Base-by-base conservation (phyloP, 1,140 invertebrate genomes). In the Drosophila sp. region DNA sequence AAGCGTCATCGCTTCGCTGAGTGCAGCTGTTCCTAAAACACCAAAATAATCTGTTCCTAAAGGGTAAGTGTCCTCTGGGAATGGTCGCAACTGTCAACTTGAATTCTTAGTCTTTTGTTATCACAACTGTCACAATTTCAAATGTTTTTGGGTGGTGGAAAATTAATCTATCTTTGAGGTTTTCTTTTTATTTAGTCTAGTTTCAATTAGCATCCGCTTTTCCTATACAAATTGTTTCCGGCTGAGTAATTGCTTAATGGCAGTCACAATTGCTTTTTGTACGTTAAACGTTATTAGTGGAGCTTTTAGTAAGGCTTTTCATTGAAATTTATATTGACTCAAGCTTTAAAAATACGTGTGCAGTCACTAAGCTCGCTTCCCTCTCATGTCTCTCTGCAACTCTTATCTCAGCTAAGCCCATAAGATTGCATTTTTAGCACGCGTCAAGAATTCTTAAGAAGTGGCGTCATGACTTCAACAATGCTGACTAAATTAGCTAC, bases 341-440 rank as follows among this genome's bases (percentile, higher is more conserved):
- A 61, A 62, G 61, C 41, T 64, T 64, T 83, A 80, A 77, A 59
- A 80, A 58, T 74, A 61, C 18, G n/a, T 1, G 5, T 45, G 8
- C 11, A 11, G 9, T 67, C 54, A 59, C 21, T 5, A n/a, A 27
- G 13, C 25, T 54, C 32, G 1, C 18, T 2, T 7, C 32, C 8
- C 13, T 11, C 25, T 41, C 21, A n/a, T n/a, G n/a, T 54, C 29
- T 16, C 9, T 0, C 21, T 21, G 13, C 6, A 14, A 29, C 21
- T 40, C 38, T 53, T 43, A 40, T 51, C 59, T 9, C 25, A 21
- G 41, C 46, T 59, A 1, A 18, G 32, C 6, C 25, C 25, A 74
- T 65, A 65, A 72, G 72, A 69, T 53, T 58, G 29, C 77, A 71
- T 66, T 61, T 86, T 86, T 9, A 66, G 83, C 82, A 87, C 82